A percentile compares a stretch with the other conserved stretches of the same genome.
Evolutionary conservation across 2,113 vertebrate species (phyloP).

Genomic region (Charadrius vociferus): DNA sequence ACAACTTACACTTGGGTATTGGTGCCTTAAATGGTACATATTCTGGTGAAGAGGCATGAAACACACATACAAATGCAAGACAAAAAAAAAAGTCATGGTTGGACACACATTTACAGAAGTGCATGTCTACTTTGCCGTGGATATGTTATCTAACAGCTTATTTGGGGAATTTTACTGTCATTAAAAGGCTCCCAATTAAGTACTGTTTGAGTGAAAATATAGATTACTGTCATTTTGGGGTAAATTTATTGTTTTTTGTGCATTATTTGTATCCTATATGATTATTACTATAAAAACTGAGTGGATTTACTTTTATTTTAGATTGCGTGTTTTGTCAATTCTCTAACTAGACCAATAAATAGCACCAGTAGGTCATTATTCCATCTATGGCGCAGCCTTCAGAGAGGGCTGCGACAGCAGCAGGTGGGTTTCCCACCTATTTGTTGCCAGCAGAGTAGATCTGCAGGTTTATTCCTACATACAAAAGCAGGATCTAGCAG

Average conservation of each 20-base stretch:
- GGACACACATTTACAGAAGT: neutral
- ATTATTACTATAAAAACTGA: neutral
- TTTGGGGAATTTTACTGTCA: neutral
- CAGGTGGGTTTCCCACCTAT: slow-evolving; percentile 47
- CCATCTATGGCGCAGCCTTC: neutral
- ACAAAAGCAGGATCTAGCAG: neutral
- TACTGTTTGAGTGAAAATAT: neutral
- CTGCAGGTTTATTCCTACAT: neutral
- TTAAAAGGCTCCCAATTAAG: neutral
- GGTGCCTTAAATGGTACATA: neutral
- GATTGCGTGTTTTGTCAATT: neutral
- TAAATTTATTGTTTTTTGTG: neutral
- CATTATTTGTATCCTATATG: neutral
- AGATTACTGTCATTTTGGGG: neutral
- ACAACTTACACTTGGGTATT: neutral
- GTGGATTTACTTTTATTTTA: neutral
- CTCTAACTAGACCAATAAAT: neutral
- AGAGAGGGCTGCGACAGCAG: neutral
- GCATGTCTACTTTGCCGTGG: neutral
- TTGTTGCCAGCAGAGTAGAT: slow-evolving; percentile 30
- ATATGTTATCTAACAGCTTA: neutral
- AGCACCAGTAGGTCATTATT: neutral
- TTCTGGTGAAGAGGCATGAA: neutral
- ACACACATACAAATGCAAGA: neutral
- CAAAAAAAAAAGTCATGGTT: neutral